A percentile compares a stretch with the other conserved stretches of the same genome.
These are phyloP conservation scores for Aelia acuminata DNA, from an alignment of 2,888 invertebrate species.

Conservation along the genomic window DNA sequence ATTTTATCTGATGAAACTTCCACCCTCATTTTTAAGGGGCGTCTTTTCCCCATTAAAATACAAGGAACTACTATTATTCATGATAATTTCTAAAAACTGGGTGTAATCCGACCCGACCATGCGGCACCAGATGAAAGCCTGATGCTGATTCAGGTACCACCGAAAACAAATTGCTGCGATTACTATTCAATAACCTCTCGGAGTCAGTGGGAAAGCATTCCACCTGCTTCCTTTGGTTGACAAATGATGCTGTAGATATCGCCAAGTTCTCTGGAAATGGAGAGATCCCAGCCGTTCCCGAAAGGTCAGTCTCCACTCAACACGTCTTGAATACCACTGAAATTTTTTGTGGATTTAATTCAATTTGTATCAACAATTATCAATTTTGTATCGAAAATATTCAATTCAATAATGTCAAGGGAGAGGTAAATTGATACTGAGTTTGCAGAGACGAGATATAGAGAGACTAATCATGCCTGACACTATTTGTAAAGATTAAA, in stretches of 20 bases:
- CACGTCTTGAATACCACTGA: not conserved
- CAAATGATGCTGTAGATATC: not conserved
- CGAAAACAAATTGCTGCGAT: constrained; percentile 40
- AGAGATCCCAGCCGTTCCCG: not conserved
- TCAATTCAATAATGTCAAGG: no score
- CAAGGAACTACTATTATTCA: not conserved
- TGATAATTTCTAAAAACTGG: not conserved
- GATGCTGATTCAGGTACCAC: constrained; percentile 14
- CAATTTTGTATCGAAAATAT: no score
- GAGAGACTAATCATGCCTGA: no score
- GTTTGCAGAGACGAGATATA: no score
- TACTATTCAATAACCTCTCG: constrained; percentile 29
- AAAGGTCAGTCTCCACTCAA: not conserved
- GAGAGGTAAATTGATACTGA: no score
- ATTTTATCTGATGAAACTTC: not conserved
- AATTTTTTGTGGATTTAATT: no score
- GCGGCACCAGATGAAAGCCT: constrained; percentile 43
- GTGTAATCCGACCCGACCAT: not conserved
- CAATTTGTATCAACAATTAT: no score
- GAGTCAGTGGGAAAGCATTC: constrained; percentile 17
- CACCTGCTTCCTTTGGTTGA: constrained; percentile 13
- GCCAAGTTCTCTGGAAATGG: constrained; percentile 22
- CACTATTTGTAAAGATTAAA: no score
- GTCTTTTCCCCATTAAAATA: not conserved
- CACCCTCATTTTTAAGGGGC: not conserved